Conservation (phyloP, 2,888 invertebrate genomes). For the Luffia ferchaultella region DNA sequence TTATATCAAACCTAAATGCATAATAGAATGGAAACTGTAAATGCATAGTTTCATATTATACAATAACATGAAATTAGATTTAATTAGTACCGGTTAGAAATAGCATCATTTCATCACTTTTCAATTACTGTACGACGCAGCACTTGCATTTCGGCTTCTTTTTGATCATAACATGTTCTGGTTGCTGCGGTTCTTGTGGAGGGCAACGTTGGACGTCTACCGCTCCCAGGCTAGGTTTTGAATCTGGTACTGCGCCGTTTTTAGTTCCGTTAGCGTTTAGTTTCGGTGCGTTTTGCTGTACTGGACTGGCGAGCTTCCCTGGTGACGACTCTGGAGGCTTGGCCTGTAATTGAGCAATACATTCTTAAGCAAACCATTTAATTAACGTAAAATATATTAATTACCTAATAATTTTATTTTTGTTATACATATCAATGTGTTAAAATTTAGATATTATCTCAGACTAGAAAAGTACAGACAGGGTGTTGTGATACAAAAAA, state of each 20-base stretch:
- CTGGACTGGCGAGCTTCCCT: constrained; percentile 36
- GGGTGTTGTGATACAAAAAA: too few species aligned
- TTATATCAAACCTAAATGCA: too few species aligned
- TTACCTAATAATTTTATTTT: too few species aligned
- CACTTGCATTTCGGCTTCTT: constrained; percentile 96
- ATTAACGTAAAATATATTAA: too few species aligned
- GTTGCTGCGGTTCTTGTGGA: constrained; percentile 81
- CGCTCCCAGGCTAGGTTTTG: constrained; percentile 52
- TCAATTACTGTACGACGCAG: constrained; percentile 88
- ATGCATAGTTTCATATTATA: too few species aligned
- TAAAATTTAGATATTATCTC: too few species aligned
- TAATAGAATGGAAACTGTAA: too few species aligned
- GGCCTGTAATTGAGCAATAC: constrained; percentile 27
- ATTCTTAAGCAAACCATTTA: neutral
- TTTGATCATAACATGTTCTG: constrained; percentile 92
- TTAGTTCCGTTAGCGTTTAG: constrained; percentile 55
- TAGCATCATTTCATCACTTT: too few species aligned
- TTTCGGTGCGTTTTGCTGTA: constrained; percentile 39
- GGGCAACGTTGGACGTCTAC: constrained; percentile 79
- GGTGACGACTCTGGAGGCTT: constrained; percentile 45
- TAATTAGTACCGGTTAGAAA: too few species aligned
- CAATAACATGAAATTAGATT: too few species aligned
- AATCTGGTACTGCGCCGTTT: constrained; percentile 45
- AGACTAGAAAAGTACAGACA: too few species aligned
- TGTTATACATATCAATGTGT: too few species aligned